Conservation (phyloP, 2,797 vertebrate genomes). For the Sibirionetta formosa region DNA sequence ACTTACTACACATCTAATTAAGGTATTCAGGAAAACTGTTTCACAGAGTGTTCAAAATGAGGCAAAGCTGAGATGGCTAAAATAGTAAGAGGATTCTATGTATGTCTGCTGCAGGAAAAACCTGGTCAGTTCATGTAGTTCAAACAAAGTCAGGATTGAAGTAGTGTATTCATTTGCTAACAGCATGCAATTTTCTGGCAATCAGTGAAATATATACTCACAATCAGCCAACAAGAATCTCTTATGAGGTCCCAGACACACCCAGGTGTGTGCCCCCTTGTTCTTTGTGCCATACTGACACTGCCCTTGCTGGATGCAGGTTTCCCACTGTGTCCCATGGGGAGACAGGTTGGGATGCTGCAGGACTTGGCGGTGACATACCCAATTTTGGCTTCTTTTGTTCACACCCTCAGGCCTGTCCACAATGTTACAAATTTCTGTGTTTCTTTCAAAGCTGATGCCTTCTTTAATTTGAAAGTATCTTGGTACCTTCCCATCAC, state of each 20-base stretch:
- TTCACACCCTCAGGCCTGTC: neutral
- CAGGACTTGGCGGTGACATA: neutral
- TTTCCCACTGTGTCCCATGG: fast-evolving
- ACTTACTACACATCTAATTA: neutral
- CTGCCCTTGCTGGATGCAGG: neutral
- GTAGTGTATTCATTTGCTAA: neutral
- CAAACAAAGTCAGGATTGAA: neutral
- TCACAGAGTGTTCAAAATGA: neutral
- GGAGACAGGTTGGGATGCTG: fast-evolving
- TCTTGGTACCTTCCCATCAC: neutral
- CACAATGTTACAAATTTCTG: fast-evolving
- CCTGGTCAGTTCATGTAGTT: neutral
- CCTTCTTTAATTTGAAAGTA: neutral
- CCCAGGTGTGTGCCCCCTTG: fast-evolving
- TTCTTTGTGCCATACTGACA: fast-evolving
- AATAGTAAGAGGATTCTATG: neutral
- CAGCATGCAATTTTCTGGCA: neutral
- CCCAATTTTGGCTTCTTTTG: neutral
- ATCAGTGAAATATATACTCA: neutral
- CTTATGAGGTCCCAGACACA: fast-evolving
- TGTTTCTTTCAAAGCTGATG: neutral
- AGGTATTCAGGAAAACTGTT: neutral
- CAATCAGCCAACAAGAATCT: neutral
- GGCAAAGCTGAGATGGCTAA: neutral
- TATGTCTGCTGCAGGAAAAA: neutral